Conservation (phyloP, 2,888 invertebrate species). For the Schizaphis graminum region DNA sequence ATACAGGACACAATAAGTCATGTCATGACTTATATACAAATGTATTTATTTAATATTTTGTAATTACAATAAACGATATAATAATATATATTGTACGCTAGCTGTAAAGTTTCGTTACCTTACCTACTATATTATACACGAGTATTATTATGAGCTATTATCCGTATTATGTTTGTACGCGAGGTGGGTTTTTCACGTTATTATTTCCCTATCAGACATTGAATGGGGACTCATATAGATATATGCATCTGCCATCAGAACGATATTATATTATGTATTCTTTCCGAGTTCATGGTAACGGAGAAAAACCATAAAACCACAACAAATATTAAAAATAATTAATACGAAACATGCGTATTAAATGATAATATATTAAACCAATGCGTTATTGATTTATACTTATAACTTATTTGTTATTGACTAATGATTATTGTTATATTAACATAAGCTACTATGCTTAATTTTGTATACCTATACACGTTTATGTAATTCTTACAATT, state of each 20-base stretch:
- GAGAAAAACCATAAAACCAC: not conserved
- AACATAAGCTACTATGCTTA: not conserved
- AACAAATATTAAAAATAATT: not conserved
- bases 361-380: not conserved
- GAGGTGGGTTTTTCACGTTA: not conserved
- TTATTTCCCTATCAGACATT: not conserved
- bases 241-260: not conserved
- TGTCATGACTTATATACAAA: not conserved
- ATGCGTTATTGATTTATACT: not conserved
- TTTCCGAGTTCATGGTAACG: not conserved
- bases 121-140: not conserved
- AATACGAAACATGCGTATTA: not conserved
- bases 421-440: not conserved
- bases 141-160: not conserved
- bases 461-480: not conserved
- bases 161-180: not conserved
- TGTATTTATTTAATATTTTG: constrained; percentile 26
- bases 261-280: not conserved
- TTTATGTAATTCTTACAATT: not conserved
- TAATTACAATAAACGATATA: constrained; percentile 22
- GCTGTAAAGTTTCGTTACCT: not conserved
- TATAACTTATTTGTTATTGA: not conserved
- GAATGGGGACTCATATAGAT: not conserved
- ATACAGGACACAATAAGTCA: not conserved
- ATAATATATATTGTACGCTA: not conserved